These are phyloP conservation scores for Acleris emargana DNA, from an alignment of 2,888 invertebrate species.

Conservation along the genomic window DNA sequence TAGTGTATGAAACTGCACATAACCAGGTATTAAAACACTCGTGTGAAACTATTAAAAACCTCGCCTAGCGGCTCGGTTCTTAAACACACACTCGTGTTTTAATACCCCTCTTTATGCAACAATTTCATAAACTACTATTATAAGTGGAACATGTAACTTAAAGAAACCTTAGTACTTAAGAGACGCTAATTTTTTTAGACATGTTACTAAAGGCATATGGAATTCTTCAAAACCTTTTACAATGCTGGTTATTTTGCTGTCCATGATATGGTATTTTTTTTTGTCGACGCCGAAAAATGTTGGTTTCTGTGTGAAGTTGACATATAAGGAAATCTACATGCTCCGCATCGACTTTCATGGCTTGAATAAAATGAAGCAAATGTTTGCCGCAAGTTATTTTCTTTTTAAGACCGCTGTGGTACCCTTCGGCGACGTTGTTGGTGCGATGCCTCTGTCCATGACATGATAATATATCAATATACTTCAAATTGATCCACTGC, in stretches of 20 bases:
- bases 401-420: constrained; percentile 7
- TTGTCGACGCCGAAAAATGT: constrained; percentile 2
- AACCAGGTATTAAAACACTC: too few species aligned
- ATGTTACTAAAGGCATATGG: constrained; percentile 2
- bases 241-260: constrained; percentile 5
- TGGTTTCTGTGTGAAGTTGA: constrained; percentile 1
- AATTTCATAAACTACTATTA: too few species aligned
- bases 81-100: too few species aligned
- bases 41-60: too few species aligned
- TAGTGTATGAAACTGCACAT: too few species aligned
- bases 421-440: constrained; percentile 3
- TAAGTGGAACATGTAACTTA: not conserved
- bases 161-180: not conserved
- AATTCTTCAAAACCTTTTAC: constrained; percentile 2
- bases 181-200: not conserved
- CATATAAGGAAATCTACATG: constrained; percentile 2
- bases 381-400: constrained; percentile 12
- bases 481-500: constrained; percentile 6
- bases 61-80: too few species aligned
- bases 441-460: too few species aligned
- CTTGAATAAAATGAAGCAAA: constrained; percentile 5
- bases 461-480: constrained; percentile 4
- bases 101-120: too few species aligned
- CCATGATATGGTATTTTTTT: not conserved
- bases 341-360: not conserved